Base-by-base conservation (phyloP, 2,797 vertebrate genomes). In the Carapus acus region DNA sequence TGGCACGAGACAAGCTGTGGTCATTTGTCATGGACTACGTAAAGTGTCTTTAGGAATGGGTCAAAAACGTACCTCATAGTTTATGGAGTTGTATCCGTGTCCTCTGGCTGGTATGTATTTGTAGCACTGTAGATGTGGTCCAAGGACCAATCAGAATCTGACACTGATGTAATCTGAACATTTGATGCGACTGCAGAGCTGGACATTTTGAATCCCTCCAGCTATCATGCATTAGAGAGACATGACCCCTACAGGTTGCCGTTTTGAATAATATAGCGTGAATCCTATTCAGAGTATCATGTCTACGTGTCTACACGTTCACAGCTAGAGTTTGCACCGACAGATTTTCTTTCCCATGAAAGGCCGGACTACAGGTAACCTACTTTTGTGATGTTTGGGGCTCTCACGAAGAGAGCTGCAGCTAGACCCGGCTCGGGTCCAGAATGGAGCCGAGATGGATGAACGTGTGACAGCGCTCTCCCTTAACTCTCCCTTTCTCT, bases 401-500 rank as follows among this genome's bases (percentile, higher is more conserved):
- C 72, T 74, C 54, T 65, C 41, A 65, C 54, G 50, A 63, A 79
- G 71, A 73, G 54, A 68, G 45, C 58, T 54, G 57, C n/a, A n/a
- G n/a, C 74, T 74, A 34, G 55, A 16, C 60, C 62, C 51, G 39
- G 68, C 63, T n/a, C 37, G 65, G 37, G 68, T 70, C 73, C 76
- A 71, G 67, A 78, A 78, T 68, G 53, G 48, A 67, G 78, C 63
- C 34, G 76, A 84, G 85, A 88, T 83, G 71, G 74, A 88, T 87
- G 85, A 79, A 64, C 81, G 65, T 83, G 51, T 85, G 85, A 87
- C 84, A 88, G 83, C 78, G 70, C 76, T 80, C 86, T 82, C 81
- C 74, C 74, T 84, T 81, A 76, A 72, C 56, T 77, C 64, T 80
- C 70, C 81, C 70, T 60, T 71, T 65, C 69, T 80, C 13, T 36